Percentiles rank a stretch among this genome's conserved stretches.
These are phyloP conservation scores for Anabas testudineus DNA, from an alignment of 2,797 vertebrate genomes.

Conservation along the genomic window DNA sequence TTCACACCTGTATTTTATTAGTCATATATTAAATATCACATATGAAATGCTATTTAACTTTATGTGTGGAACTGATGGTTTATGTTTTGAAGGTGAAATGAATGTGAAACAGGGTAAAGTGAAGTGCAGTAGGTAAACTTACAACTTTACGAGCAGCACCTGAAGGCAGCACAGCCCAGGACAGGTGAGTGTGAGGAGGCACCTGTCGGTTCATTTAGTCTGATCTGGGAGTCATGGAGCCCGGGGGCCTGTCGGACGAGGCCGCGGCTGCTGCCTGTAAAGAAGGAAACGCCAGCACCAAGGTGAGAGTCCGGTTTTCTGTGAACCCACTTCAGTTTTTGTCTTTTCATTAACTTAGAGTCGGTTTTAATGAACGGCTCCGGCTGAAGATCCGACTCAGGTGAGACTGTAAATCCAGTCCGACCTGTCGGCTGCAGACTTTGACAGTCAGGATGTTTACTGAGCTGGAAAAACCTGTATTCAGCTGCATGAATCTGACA, in stretches of 20 bases:
- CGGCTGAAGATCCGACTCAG: neutral
- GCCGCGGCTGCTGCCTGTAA: slow-evolving; percentile 66
- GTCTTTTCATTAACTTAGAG: too few species aligned
- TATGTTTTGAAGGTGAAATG: too few species aligned
- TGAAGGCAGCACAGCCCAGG: slow-evolving; percentile 39
- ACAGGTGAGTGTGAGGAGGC: neutral
- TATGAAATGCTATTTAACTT: too few species aligned
- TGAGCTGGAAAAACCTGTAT: neutral
- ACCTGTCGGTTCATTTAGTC: neutral
- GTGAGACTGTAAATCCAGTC: slow-evolving; percentile 21
- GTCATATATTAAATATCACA: too few species aligned
- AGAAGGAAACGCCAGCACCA: slow-evolving; percentile 73
- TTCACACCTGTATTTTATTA: too few species aligned
- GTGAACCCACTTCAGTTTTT: neutral
- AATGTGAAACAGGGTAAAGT: too few species aligned
- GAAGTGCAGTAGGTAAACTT: too few species aligned
- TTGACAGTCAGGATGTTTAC: neutral
- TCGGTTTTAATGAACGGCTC: too few species aligned
- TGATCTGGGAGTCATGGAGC: slow-evolving; percentile 56
- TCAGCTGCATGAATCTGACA: too few species aligned
- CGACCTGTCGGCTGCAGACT: slow-evolving; percentile 15
- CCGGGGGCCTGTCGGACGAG: slow-evolving; percentile 64
- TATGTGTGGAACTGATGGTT: too few species aligned
- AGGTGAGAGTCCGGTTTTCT: slow-evolving; percentile 51
- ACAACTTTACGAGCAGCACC: neutral